Conservation (phyloP, 2,888 invertebrate species). For the Drosophila niveifrons region DNA sequence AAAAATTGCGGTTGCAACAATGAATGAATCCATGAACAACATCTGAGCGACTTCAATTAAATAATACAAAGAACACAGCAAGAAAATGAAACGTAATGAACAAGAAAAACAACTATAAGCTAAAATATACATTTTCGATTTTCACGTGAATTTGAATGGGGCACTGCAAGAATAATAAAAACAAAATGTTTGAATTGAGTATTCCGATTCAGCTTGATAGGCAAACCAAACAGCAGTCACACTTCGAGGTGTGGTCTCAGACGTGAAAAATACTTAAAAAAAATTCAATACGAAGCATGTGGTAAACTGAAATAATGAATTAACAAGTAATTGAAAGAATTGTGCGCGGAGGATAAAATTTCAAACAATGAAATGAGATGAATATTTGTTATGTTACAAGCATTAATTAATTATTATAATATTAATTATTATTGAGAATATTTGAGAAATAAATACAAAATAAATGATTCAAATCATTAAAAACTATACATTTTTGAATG, state of each 20-base stretch:
- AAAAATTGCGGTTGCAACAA: constrained; percentile 43
- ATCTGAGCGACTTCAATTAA: constrained; percentile 50
- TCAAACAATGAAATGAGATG: constrained; percentile 64
- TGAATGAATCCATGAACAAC: constrained; percentile 31
- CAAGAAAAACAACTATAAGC: constrained; percentile 37
- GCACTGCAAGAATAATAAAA: constrained; percentile 38
- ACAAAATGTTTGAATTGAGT: constrained; percentile 30
- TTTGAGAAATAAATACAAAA: constrained; percentile 80
- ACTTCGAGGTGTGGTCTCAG: constrained; percentile 19
- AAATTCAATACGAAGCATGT: constrained; percentile 39
- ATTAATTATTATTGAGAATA: constrained; percentile 82
- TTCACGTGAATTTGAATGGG: constrained; percentile 56
- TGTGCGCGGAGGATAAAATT: constrained; percentile 60
- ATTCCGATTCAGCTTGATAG: constrained; percentile 28
- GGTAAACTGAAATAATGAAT: constrained; percentile 50
- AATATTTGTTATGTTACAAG: constrained; percentile 83
- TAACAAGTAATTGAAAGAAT: constrained; percentile 46
- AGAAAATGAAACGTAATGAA: constrained; percentile 38
- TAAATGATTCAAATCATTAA: constrained; percentile 79
- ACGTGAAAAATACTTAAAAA: constrained; percentile 28
- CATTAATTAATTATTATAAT: constrained; percentile 83
- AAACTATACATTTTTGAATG: constrained; percentile 46
- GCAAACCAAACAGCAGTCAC: constrained; percentile 31
- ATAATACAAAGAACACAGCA: constrained; percentile 38
- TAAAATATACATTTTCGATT: constrained; percentile 64